Percentiles rank a stretch among this genome's conserved stretches.
These are phyloP conservation scores for Hippocampus guttulatus DNA, from an alignment of 2,113 vertebrate genomes.

Conservation along the genomic window DNA sequence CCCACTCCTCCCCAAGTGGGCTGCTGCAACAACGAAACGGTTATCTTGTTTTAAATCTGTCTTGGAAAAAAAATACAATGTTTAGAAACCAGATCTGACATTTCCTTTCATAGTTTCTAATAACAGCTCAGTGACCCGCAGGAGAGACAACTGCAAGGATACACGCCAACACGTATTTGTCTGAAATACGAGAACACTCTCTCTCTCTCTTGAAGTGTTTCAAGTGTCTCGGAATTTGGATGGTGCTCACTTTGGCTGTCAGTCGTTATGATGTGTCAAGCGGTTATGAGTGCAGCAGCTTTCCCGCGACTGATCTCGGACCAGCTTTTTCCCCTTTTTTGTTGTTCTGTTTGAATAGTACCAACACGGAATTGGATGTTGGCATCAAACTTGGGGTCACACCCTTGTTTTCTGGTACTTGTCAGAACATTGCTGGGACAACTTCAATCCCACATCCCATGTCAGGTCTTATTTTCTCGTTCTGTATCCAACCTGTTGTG, in stretches of 20 bases:
- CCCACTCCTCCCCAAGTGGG: constrained; percentile 10
- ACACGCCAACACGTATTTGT: constrained; percentile 10
- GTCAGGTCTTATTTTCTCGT: too few relatives aligned
- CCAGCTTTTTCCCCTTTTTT: too few relatives aligned
- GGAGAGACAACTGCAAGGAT: constrained; percentile 1
- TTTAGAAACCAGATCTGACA: constrained; percentile 12
- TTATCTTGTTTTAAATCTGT: constrained; percentile 3
- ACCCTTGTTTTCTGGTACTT: too few relatives aligned
- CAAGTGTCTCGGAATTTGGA: constrained; percentile 25
- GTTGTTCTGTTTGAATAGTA: background rate
- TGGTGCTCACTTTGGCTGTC: constrained; percentile 39
- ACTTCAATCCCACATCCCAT: too few relatives aligned
- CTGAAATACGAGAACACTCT: constrained; percentile 42
- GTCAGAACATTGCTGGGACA: too few relatives aligned
- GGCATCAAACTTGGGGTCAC: background rate
- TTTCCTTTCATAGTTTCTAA: constrained; percentile 20
- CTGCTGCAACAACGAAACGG: constrained; percentile 7
- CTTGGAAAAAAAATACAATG: constrained; percentile 14
- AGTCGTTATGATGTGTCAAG: constrained; percentile 29
- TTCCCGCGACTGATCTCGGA: background rate
- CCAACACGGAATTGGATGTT: background rate
- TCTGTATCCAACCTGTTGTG: too few relatives aligned
- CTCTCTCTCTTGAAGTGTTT: constrained; percentile 15
- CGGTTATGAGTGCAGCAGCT: background rate
- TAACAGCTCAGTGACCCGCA: constrained; percentile 8